Evolutionary conservation across 1,140 invertebrate species (phyloP), one percentile per base, ranked within the genome.

Genomic region (Drosophila novamexicana): DNA sequence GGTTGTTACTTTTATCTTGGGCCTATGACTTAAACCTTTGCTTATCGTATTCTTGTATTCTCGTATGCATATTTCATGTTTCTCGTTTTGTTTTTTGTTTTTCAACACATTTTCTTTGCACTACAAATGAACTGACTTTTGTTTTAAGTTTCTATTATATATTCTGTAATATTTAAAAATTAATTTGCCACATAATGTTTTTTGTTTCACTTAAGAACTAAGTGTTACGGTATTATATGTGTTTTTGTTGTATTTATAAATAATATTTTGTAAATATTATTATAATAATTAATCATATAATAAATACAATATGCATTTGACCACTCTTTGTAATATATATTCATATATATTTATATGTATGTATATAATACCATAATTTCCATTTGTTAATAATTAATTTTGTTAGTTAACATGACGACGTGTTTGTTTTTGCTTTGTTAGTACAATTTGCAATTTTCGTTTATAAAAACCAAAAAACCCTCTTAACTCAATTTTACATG

Each of bases 361-460:
- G 37, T 59, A 69, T 79, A 66, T 75, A 89, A 80, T 77, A 82
- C 75, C 67, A 75, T 74, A 74, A 67, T 74, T 66, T 71, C 65
- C 59, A 44, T 77, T 74, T 64, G 74, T 86, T 79, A 77, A 70
- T 70, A 77, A 77, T 49, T 82, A 74, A 77, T 77, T 83, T 66
- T 72, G 70, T 89, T 89, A 89, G 84, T 89, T 89, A 89, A 89
- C 84, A 89, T 89, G 81, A 84, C 84, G 84, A 89, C 84, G 84
- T 89, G 85, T 89, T 89, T 88, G 80, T 65, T 63, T 70, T 78
- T 80, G 77, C 73, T 67, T 86, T 79, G 64, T 73, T 86, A 71
- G 67, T 76, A 88, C 84, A 84, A 78, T 75, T 73, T 42, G 74
- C 78, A 82, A 81, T 50, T 65, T 70, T 70, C 58, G 57, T 72